Evolutionary conservation across 2,888 invertebrate genomes (phyloP), one percentile per base, ranked within the genome.

Genomic region (Ectemnius continuus): DNA sequence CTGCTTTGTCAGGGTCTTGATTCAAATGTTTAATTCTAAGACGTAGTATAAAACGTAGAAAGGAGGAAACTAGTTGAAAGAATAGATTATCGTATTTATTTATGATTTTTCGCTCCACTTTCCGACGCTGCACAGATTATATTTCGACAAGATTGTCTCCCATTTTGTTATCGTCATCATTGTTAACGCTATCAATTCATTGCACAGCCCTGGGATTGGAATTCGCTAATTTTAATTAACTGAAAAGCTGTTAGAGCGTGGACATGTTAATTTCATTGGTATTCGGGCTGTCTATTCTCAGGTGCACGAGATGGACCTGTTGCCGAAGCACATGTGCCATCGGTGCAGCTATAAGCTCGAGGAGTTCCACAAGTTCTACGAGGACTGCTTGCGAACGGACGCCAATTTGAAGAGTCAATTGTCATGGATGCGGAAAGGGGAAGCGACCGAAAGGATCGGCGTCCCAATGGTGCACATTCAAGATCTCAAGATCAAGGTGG

Each of bases 261-360:
- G 36, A 26, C 5, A n/a, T 60, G 28, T 36, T 61, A 26, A 59
- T 36, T 0, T 48, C 18, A 57, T 63, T 68, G 62, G 59, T 28
- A 46, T 28, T 60, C 14, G 52, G 63, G 18, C 26, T 64, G 26
- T 73, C 70, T 66, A 57, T 64, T 56, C 69, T 13, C 78, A 90
- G 90, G 89, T 90, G 52, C 90, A 90, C 72, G 87, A 90, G 80
- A 85, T 89, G 89, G 90, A 90, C 75, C 71, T 89, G 66, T 76
- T 90, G 23, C 90, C 90, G 28, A 90, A 90, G 69, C 88, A 90
- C 73, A 89, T 90, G 86, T 90, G 90, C 67, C 88, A 89, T 61
- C 84, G 88, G 3, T 90, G 90, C 78, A 88, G 88, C 72, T 89
- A 87, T 76, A 90, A 90, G 68, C 77, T 90, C 16, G 87, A 89